A percentile compares a stretch with the other conserved stretches of the same genome.
Evolutionary conservation across 2,113 vertebrate genomes (phyloP).

Genomic region (Alethe castanea): DNA sequence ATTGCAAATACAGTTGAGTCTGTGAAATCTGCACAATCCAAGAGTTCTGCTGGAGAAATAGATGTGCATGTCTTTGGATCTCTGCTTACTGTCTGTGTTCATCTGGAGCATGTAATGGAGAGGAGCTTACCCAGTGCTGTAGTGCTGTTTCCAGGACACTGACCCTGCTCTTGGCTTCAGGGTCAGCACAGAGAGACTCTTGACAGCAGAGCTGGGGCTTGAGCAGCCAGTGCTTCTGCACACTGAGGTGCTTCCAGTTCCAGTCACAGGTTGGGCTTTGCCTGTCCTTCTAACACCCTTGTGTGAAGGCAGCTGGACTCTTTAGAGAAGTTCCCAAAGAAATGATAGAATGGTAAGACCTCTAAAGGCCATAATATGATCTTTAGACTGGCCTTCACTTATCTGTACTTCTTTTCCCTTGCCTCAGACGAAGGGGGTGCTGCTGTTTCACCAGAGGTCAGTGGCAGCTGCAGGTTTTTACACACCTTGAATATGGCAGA

Average conservation of each 20-base stretch:
- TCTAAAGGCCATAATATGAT: neutral
- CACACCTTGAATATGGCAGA: neutral
- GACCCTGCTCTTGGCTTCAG: neutral
- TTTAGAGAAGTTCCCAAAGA: neutral
- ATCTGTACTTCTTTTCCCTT: neutral
- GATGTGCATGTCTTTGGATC: accelerated
- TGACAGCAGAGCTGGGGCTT: neutral
- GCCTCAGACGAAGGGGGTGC: neutral
- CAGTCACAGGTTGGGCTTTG: neutral
- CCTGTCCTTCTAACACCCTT: neutral
- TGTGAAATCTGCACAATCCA: neutral
- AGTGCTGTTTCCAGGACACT: neutral
- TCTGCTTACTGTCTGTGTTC: neutral
- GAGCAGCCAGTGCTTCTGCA: neutral
- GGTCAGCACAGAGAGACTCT: neutral
- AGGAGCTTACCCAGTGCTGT: neutral
- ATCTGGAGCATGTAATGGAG: neutral
- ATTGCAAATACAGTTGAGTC: neutral
- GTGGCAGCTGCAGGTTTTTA: neutral
- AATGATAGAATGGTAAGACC: neutral
- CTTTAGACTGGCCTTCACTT: neutral
- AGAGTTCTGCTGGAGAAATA: neutral
- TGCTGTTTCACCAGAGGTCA: neutral
- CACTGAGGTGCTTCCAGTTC: neutral
- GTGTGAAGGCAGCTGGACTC: neutral